Evolutionary conservation across 2,888 invertebrate species (phyloP), one percentile per base, ranked within the genome.

Genomic region (Amiota communis): DNA sequence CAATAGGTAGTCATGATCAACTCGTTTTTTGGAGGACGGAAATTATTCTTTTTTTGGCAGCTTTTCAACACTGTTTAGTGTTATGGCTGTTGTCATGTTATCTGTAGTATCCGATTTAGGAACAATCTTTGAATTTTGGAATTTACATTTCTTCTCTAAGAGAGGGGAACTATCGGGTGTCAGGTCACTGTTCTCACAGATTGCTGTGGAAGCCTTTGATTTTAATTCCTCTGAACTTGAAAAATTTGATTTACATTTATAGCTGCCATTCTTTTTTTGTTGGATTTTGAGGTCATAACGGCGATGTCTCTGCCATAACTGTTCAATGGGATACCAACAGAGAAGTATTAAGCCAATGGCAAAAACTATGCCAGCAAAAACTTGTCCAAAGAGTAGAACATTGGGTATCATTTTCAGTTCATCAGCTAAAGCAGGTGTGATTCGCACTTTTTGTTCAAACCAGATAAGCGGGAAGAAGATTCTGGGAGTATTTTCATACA

Each of bases 401-500:
- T 89, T 82, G 0, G 92, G 84, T 13, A 93, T 82, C 13, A 90
- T 78, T 74, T 89, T 90, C 17, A 96, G 87, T 70, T 92, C 92
- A 0, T 89, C 86, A 0, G 92, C 90, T 68, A 95, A 86, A 0
- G 91, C 89, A 0, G 92, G 91, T 0, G 92, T 92, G 0, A 95
- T 90, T 13, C 89, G 87, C 1, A 93, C 94, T 73, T 90, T 91
- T 85, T 96, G 93, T 82, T 94, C 93, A 81, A 96, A 94, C 95
- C 96, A 96, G 74, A 96, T 91, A 72, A 95, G 91, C 0, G 96
- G 96, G 80, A 96, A 93, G 86, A 93, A 93, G 78, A 94, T 91
- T 71, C 89, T 91, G 1, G 95, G 95, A 1, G 94, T 92, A 23
- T 93, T 89, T 78, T 92, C 91, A 87, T 92, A 95, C 61, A 95